Base-by-base conservation (phyloP, 2,113 vertebrate species). In the Amblyopsis rosae region DNA sequence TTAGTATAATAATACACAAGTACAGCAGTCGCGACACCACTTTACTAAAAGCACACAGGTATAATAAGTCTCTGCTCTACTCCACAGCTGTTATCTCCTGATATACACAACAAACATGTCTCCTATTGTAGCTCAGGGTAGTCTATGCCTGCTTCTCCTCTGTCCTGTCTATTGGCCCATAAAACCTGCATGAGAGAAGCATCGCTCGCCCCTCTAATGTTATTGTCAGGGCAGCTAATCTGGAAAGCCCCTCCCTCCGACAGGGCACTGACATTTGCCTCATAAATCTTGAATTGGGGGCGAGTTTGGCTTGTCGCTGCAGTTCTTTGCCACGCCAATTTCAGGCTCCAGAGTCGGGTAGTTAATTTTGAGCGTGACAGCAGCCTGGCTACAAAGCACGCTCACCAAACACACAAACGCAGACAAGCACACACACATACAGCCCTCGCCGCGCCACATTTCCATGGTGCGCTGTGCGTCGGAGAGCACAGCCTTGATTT, bases 401-500 rank as follows among this genome's bases (percentile, higher is more conserved):
- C 53, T 33, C 69, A 35, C 51, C 26, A 59, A 17, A 33, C 26
- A 59, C 26, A 19, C 26, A 33, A 11, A 61, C 35, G 4, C 59
- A 46, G 7, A 61, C 35, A 46, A 12, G 41, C 58, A 41, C 59
- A 16, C 35, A 41, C 4, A 9, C 17, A 58, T 7, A 26, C 19
- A 55, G 15, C 53, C 0, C 53, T 16, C 53, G n/a, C 15, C 53
- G 19, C 53, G 15, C 9, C 51, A 6, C 51, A 53, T 55, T 70
- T 80, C 67, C 26, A 50, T 72, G 66, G 70, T 67, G 47, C 17
- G 54, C 80, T 46, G 74, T 78, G 73, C 57, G 58, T 73, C 55
- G 15, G 77, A 74, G 83, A 84, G 77, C 83, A 62, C 72, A 60
- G 70, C 59, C 73, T 91, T 89, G 88, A 88, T 91, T 91, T 91